Percentiles rank a stretch among this genome's conserved stretches.
phyloP scores from a whole-genome alignment of 1,140 invertebrate genomes.

The Drosophila sulfurigaster region DNA sequence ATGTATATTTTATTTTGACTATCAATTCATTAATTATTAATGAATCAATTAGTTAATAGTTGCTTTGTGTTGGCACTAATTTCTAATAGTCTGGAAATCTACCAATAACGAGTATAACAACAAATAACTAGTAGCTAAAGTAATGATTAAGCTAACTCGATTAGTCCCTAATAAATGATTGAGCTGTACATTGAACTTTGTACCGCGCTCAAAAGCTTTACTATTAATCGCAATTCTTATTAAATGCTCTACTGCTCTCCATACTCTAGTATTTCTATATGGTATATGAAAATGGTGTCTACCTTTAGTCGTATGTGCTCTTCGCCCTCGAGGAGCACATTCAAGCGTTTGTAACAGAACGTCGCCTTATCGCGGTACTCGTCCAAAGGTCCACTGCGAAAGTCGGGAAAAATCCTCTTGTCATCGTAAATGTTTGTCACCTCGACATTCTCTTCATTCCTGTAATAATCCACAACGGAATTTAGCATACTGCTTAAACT shows the following conservation, averaged over 20 bases:
- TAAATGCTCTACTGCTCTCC: too few relatives aligned
- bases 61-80: too few relatives aligned
- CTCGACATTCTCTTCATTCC: conserved; percentile 28
- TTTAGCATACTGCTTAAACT: conserved; percentile 17
- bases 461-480: conserved; percentile 47
- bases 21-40: too few relatives aligned
- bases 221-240: not conserved
- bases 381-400: conserved; percentile 90
- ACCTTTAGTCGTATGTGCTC: conserved; percentile 87
- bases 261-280: not conserved
- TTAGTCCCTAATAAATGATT: not conserved
- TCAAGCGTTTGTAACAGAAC: conserved; percentile 94
- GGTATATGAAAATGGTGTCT: conserved; percentile 28
- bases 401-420: conserved; percentile 86
- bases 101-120: not conserved
- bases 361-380: conserved; percentile 90
- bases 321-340: conserved; percentile 89
- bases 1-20: too few relatives aligned
- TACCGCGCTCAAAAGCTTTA: conserved; percentile 14
- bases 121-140: not conserved
- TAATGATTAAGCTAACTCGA: not conserved
- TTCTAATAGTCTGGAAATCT: too few relatives aligned
- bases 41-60: too few relatives aligned
- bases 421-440: conserved; percentile 67
- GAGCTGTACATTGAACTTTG: conserved; percentile 45